Conservation (phyloP, 1,140 invertebrate species). For the Sesamia nonagrioides region DNA sequence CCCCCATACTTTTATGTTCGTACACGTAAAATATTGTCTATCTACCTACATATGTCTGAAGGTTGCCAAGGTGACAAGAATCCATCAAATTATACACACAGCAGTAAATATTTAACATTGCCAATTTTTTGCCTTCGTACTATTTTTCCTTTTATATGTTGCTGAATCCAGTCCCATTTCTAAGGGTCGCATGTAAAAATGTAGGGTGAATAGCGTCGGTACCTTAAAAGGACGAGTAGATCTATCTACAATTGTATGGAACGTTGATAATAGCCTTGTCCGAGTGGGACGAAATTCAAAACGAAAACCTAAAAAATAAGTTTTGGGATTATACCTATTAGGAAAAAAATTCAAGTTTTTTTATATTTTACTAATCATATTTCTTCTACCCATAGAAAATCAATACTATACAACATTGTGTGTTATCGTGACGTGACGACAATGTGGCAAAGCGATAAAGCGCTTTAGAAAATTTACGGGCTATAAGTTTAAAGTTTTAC, state of each 20-base stretch:
- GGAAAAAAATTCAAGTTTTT: neutral
- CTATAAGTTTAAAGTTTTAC: neutral
- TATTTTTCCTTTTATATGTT: conserved; percentile 18
- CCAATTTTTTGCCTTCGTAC: conserved; percentile 28
- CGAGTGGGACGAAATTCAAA: neutral
- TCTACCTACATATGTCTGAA: conserved; percentile 37
- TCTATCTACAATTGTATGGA: conserved; percentile 29
- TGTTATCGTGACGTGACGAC: neutral
- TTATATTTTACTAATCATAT: neutral
- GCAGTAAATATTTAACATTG: conserved; percentile 46
- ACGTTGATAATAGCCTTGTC: conserved; percentile 21
- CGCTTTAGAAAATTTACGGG: conserved; percentile 16
- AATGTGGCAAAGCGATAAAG: conserved; percentile 6
- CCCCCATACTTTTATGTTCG: conserved; percentile 13
- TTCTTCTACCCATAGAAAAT: neutral
- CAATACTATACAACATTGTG: neutral
- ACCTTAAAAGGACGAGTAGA: conserved; percentile 33
- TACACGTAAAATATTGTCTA: conserved; percentile 33
- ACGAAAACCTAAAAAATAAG: neutral
- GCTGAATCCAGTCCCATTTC: conserved; percentile 27
- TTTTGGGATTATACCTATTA: neutral
- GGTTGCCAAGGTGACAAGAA: conserved; percentile 45
- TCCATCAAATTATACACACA: conserved; percentile 41
- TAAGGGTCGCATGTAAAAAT: conserved; percentile 40
- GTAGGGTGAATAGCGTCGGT: conserved; percentile 10